These are phyloP conservation scores for Coleophora flavipennella DNA, from an alignment of 2,888 invertebrate genomes.

Conservation along the genomic window DNA sequence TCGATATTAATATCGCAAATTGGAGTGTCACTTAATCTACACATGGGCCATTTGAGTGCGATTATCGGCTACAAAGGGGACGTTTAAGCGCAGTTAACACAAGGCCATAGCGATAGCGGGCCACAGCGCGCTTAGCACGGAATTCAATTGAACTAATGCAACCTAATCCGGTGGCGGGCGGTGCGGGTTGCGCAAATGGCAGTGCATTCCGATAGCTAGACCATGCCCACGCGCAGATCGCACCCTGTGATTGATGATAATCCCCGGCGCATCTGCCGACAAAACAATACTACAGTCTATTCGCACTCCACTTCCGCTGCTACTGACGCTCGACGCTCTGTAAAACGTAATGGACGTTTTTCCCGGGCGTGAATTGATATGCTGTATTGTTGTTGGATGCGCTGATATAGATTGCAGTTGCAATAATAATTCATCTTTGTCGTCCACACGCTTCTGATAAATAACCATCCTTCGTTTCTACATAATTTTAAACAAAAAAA, in stretches of 20 bases:
- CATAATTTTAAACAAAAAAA: too few relatives aligned
- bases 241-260: slow-evolving; percentile 67
- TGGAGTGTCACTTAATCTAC: slow-evolving; percentile 5
- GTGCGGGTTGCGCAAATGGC: slow-evolving; percentile 45
- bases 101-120: slow-evolving; percentile 24
- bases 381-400: too few relatives aligned
- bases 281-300: slow-evolving; percentile 3
- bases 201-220: slow-evolving; percentile 47
- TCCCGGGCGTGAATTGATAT: slow-evolving; percentile 16
- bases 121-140: slow-evolving; percentile 61
- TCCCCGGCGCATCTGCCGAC: slow-evolving; percentile 41
- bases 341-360: slow-evolving; percentile 24
- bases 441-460: too few relatives aligned
- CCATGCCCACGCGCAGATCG: slow-evolving; percentile 54
- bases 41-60: slow-evolving; percentile 28
- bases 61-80: slow-evolving; percentile 27
- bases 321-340: too few relatives aligned
- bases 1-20: not conserved
- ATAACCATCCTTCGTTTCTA: too few relatives aligned
- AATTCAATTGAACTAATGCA: slow-evolving; percentile 69
- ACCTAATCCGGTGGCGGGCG: slow-evolving; percentile 50
- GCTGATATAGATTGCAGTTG: too few relatives aligned
- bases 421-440: too few relatives aligned
- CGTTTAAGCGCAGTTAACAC: slow-evolving; percentile 37
- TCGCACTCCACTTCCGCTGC: slow-evolving; percentile 24